A percentile compares a stretch with the other conserved stretches of the same genome.
These are phyloP conservation scores for Bubo bubo DNA, from an alignment of 2,113 vertebrate genomes.

Conservation along the genomic window DNA sequence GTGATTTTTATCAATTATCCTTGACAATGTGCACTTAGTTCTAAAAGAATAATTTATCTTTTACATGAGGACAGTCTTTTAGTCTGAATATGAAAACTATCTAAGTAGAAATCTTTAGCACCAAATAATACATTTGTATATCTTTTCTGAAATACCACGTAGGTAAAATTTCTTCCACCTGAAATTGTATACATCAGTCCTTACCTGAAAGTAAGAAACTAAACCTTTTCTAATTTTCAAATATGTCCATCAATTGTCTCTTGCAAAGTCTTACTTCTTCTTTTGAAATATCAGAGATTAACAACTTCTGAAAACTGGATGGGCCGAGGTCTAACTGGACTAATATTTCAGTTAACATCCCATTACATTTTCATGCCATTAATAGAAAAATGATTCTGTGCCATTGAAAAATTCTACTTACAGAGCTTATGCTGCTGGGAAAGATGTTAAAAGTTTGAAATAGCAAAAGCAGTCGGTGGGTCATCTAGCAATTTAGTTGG, in stretches of 20 bases:
- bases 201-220: neutral
- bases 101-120: neutral
- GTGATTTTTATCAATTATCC: neutral
- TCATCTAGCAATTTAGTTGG: neutral
- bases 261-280: neutral
- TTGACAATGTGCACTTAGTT: neutral
- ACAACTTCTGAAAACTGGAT: neutral
- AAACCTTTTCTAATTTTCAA: neutral
- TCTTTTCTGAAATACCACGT: neutral
- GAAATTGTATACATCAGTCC: neutral
- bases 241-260: neutral
- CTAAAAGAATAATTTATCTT: neutral
- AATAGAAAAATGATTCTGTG: neutral
- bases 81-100: neutral
- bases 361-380: neutral
- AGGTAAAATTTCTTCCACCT: neutral
- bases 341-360: neutral
- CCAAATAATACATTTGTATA: neutral
- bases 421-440: neutral
- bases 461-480: neutral
- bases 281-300: neutral
- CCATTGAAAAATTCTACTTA: neutral
- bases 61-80: neutral
- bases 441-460: neutral
- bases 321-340: neutral